phyloP scores from a whole-genome alignment of 2,113 vertebrate genomes.

The Macquaria ambigua region DNA sequence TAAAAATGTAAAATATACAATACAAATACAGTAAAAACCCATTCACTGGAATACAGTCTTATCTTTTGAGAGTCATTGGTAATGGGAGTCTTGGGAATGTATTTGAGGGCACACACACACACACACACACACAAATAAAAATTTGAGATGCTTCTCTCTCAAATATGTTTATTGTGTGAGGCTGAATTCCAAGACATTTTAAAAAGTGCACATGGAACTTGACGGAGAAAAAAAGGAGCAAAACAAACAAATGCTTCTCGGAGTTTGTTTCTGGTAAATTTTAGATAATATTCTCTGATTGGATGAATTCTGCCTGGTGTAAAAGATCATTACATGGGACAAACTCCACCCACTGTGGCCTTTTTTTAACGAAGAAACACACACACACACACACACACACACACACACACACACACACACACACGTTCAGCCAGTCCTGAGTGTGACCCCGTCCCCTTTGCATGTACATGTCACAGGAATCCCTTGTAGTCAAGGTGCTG shows the following conservation, averaged over 20 bases:
- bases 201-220: not conserved
- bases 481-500: constrained; percentile 53
- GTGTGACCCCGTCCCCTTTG: constrained; percentile 38
- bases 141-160: constrained; percentile 33
- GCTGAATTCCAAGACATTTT: constrained; percentile 22
- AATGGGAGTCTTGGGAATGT: constrained; percentile 25
- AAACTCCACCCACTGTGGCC: not conserved
- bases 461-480: constrained; percentile 57
- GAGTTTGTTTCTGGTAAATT: not conserved
- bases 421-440: not conserved
- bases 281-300: not conserved
- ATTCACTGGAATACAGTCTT: not conserved
- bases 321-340: not conserved
- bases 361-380: not conserved
- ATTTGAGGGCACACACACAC: not conserved
- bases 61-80: not conserved
- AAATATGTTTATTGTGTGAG: constrained; percentile 34
- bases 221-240: not conserved
- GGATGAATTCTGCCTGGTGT: not conserved
- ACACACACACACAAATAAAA: constrained; percentile 5
- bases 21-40: not conserved
- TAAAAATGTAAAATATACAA: too few species aligned
- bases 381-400: not conserved
- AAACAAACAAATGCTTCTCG: not conserved
- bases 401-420: not conserved